Conservation (phyloP, 2,888 invertebrate genomes). For the Chorisops tibialis region DNA sequence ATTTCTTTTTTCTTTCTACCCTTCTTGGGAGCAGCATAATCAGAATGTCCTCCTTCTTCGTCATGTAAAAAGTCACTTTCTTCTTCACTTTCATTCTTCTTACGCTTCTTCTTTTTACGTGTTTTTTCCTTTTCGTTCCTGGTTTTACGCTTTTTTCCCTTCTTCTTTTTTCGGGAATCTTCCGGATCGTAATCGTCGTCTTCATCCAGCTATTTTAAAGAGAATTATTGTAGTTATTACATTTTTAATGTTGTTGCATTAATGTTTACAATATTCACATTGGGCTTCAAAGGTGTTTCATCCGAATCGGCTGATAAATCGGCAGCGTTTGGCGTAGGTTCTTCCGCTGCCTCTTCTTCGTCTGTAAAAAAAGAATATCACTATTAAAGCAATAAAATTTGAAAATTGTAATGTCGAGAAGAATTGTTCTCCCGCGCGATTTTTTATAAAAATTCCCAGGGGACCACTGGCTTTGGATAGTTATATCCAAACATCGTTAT, state of each 20-base stretch:
- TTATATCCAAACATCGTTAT: too few species aligned
- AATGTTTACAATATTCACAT: conserved; percentile 39
- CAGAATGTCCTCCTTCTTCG: conserved; percentile 70
- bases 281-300: conserved; percentile 47
- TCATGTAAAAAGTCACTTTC: conserved; percentile 73
- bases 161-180: conserved; percentile 82
- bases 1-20: conserved; percentile 50
- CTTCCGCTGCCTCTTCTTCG: conserved; percentile 49
- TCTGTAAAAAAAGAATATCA: conserved; percentile 39
- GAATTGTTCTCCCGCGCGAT: too few species aligned
- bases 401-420: neutral
- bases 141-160: conserved; percentile 90
- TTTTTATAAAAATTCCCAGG: too few species aligned
- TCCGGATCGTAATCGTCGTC: conserved; percentile 86
- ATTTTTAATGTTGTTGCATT: neutral
- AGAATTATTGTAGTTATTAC: neutral
- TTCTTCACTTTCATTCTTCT: conserved; percentile 89
- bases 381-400: neutral
- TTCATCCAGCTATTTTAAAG: conserved; percentile 60
- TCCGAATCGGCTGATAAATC: conserved; percentile 51
- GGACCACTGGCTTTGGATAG: too few species aligned
- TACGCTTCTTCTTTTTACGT: conserved; percentile 91
- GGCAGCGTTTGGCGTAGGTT: conserved; percentile 43
- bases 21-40: conserved; percentile 51
- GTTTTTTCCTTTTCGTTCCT: conserved; percentile 88